Conservation (phyloP, 2,113 vertebrate genomes). For the Lycocorax pyrrhopterus region DNA sequence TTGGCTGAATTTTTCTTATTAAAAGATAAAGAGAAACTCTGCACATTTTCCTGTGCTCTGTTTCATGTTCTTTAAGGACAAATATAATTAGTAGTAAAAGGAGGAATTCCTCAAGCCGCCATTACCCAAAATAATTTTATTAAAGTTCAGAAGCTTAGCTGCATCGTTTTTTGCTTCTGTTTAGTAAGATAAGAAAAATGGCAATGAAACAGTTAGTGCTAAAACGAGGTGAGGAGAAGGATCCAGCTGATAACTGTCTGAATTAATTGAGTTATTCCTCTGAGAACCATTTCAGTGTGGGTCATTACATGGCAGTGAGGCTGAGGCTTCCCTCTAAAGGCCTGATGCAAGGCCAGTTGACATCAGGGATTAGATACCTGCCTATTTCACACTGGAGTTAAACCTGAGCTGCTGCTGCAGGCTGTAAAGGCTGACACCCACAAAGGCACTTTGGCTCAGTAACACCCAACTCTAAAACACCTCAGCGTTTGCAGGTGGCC, state of each 20-base stretch:
- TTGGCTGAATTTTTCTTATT: neutral
- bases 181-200: conserved; percentile 1
- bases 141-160: neutral
- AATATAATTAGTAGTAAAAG: neutral
- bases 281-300: neutral
- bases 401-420: neutral
- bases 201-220: neutral
- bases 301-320: neutral
- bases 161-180: neutral
- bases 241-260: neutral
- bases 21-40: neutral
- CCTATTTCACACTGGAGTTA: neutral
- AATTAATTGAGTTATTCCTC: conserved; percentile 7
- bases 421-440: neutral
- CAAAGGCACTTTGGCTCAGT: neutral
- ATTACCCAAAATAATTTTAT: neutral
- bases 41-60: neutral
- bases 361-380: neutral
- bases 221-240: neutral
- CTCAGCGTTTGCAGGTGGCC: neutral
- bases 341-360: neutral
- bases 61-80: neutral
- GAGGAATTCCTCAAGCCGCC: neutral
- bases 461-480: neutral
- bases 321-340: neutral